These are phyloP conservation scores for Oophaga pumilio DNA, from an alignment of 2,113 vertebrate species.

Conservation along the genomic window DNA sequence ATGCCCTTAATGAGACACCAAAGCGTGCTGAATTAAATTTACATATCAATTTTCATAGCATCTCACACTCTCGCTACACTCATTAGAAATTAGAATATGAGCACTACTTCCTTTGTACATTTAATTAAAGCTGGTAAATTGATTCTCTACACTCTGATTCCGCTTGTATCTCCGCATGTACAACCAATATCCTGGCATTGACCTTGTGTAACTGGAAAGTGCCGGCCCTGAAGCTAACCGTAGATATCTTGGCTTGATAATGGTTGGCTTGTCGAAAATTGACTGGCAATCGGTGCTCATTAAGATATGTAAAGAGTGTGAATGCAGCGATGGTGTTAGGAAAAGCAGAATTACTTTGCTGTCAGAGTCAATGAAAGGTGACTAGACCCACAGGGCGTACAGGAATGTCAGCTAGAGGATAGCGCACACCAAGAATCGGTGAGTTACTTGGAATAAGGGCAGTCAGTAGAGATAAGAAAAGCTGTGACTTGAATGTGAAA, in stretches of 20 bases:
- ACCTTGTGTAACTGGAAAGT: conserved; percentile 39
- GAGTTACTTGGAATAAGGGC: background rate
- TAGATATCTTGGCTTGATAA: conserved; percentile 34
- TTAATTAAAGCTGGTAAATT: conserved; percentile 54
- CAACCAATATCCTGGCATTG: conserved; percentile 27
- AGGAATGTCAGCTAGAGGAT: conserved; percentile 2
- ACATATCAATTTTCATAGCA: conserved; percentile 54
- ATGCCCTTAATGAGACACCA: conserved; percentile 33
- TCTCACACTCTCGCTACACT: conserved; percentile 45
- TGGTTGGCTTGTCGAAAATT: conserved; percentile 12
- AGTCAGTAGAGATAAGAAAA: background rate
- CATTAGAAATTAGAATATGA: conserved; percentile 56
- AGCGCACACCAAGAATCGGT: background rate
- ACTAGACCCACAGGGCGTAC: background rate
- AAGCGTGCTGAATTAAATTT: conserved; percentile 50
- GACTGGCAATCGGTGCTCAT: conserved; percentile 12
- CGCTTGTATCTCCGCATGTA: conserved; percentile 47
- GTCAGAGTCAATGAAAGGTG: conserved; percentile 2
- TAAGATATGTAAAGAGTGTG: conserved; percentile 4
- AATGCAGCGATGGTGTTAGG: background rate
- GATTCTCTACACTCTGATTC: conserved; percentile 48
- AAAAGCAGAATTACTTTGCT: conserved; percentile 25
- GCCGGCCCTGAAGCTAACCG: conserved; percentile 37
- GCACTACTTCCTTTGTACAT: conserved; percentile 53
- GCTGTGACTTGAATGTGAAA: conserved; percentile 4